Base-by-base conservation (phyloP, 1,140 invertebrate species). In the Phocides pigmalion region DNA sequence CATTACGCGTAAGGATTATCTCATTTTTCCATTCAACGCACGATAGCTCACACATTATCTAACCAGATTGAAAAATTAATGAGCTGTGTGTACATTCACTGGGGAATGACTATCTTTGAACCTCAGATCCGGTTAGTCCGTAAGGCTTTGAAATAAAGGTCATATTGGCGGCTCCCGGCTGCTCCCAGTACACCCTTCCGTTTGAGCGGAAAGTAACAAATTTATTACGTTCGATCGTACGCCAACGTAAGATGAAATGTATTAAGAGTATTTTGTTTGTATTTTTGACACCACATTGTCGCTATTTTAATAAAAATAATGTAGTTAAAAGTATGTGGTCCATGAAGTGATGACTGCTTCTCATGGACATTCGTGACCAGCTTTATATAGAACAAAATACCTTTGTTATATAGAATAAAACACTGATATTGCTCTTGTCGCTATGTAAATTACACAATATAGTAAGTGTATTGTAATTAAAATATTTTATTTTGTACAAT, bases 11-110 rank as follows among this genome's bases (percentile, higher is more conserved):
- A 65, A 66, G 37, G 56, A 68, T 72, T 64, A 65, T 73, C 64
- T 69, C 66, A 66, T 72, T 73, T 69, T 69, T 56, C 66, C 61
- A 64, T 69, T 63, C 59, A 64, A 54, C 61, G 62, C 49, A 53
- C 59, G 65, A 64, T 64, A 64, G 64, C 56, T 71, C 64, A 71
- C 66, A 62, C 58, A 64, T 73, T 73, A 69, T 65, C 66, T 69
- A 73, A 73, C 66, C 70, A 69, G 64, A 73, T 73, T 73, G 66
- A 73, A 73, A 68, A 73, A 73, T 73, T 73, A 73, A 73, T 73
- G 70, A 73, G 66, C 64, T 62, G 46, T 68, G 35, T 19, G 15
- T 37, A 42, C 44, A 67, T 56, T 39, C 59, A 44, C 46, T 42
- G 41, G 56, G 56, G 19, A 50, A 53, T 53, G 64, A 62, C 58